A percentile compares a stretch with the other conserved stretches of the same genome.
phyloP scores from a whole-genome alignment of 2,888 invertebrate genomes.

The Cheilosia variabilis region DNA sequence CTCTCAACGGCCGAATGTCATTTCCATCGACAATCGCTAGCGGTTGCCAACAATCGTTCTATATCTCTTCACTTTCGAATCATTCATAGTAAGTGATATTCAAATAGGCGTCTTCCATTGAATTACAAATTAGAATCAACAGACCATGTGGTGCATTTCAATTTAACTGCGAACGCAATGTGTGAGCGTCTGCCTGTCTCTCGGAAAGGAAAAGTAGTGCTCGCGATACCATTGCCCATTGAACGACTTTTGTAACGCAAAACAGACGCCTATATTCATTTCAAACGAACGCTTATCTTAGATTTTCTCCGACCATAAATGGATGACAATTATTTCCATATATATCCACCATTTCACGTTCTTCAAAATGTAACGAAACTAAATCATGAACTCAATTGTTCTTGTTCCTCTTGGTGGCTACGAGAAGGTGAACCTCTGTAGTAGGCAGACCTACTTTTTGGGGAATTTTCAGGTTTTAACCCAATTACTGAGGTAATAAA shows the following conservation, averaged over 20 bases:
- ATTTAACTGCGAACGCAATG: background rate
- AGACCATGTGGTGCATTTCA: constrained; percentile 34
- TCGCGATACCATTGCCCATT: constrained; percentile 8
- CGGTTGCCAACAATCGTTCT: no score
- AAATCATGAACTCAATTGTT: constrained; percentile 45
- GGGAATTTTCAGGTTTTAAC: constrained; percentile 52
- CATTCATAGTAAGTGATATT: background rate
- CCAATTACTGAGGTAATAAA: constrained; percentile 68
- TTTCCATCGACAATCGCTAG: no score
- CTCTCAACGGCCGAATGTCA: background rate
- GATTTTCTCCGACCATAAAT: constrained; percentile 36
- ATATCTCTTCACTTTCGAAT: background rate
- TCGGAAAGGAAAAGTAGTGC: constrained; percentile 58
- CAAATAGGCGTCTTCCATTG: constrained; percentile 32
- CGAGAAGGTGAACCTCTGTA: constrained; percentile 43
- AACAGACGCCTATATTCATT: constrained; percentile 26
- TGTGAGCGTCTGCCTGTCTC: background rate
- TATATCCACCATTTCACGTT: constrained; percentile 19
- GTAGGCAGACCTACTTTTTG: constrained; percentile 59
- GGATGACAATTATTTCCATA: constrained; percentile 27
- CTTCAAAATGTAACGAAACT: constrained; percentile 35
- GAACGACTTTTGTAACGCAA: constrained; percentile 21
- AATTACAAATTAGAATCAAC: constrained; percentile 25
- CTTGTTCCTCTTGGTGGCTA: background rate
- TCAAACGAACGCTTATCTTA: constrained; percentile 30